Conservation (phyloP, 1,140 invertebrate genomes). For the Andrena cerasifolii region DNA sequence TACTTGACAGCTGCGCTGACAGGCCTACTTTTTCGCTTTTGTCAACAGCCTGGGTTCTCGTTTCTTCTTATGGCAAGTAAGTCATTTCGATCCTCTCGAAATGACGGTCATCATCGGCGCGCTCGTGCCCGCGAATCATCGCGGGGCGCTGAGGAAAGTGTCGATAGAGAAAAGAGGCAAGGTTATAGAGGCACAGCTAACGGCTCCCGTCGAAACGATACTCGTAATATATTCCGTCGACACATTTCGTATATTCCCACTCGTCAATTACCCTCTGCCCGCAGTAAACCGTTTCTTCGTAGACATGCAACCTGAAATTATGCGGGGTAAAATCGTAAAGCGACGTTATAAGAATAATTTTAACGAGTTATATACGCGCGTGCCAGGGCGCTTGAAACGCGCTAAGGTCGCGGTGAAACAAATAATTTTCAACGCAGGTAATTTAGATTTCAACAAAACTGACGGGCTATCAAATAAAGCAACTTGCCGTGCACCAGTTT, state of each 20-base stretch:
- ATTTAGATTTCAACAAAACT: no score
- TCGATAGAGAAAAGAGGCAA: constrained; percentile 22
- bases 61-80: background rate
- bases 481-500: no score
- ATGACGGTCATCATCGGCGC: background rate
- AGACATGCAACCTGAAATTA: constrained; percentile 19
- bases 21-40: background rate
- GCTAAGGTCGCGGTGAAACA: no score
- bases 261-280: constrained; percentile 16
- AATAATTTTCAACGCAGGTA: no score
- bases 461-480: no score
- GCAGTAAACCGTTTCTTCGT: constrained; percentile 23
- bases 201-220: constrained; percentile 7
- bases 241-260: constrained; percentile 17
- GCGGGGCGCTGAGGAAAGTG: constrained; percentile 4
- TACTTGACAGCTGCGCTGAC: background rate
- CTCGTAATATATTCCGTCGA: background rate
- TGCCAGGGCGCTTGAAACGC: background rate
- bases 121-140: constrained; percentile 14
- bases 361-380: background rate
- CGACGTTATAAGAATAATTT: background rate
- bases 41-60: background rate
- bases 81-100: background rate
- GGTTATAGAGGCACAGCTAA: background rate
- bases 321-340: background rate